phyloP scores from a whole-genome alignment of 2,888 invertebrate genomes.

The Malacosoma neustria region DNA sequence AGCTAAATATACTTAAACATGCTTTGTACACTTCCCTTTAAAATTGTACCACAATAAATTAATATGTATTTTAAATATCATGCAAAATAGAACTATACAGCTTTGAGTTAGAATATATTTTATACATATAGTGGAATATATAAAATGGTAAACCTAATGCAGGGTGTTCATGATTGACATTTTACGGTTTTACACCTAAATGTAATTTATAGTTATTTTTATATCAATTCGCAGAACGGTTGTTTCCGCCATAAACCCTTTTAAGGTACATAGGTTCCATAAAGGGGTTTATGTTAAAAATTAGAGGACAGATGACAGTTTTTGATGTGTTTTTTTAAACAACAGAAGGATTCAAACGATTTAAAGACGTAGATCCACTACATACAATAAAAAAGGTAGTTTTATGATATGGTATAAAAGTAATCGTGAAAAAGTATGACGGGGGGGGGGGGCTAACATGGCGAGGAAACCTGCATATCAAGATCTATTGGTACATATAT shows the following conservation, averaged over 20 bases:
- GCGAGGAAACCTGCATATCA: no score
- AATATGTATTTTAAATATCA: no score
- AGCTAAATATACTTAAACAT: slow-evolving; percentile 36
- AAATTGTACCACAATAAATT: slow-evolving; percentile 12
- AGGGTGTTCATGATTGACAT: slow-evolving; percentile 47
- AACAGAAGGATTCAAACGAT: no score
- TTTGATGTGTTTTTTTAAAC: slow-evolving; percentile 13
- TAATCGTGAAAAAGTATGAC: no score
- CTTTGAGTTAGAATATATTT: no score
- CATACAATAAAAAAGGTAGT: no score
- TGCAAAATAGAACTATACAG: no score
- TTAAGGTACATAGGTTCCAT: slow-evolving; percentile 26
- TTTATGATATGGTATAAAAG: no score
- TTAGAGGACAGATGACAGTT: slow-evolving; percentile 26
- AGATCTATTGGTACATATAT: no score
- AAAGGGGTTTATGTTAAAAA: slow-evolving; percentile 21
- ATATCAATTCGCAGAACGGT: slow-evolving; percentile 55
- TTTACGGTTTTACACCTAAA: slow-evolving; percentile 41
- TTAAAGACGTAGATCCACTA: no score
- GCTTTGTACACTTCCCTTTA: slow-evolving; percentile 39
- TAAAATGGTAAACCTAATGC: slow-evolving; percentile 16
- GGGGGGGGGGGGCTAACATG: no score
- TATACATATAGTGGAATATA: no score
- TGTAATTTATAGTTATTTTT: slow-evolving; percentile 41
- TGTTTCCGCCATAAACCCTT: slow-evolving; percentile 44